These are phyloP conservation scores for Tineola bisselliella DNA, from an alignment of 2,888 invertebrate species.

Conservation along the genomic window DNA sequence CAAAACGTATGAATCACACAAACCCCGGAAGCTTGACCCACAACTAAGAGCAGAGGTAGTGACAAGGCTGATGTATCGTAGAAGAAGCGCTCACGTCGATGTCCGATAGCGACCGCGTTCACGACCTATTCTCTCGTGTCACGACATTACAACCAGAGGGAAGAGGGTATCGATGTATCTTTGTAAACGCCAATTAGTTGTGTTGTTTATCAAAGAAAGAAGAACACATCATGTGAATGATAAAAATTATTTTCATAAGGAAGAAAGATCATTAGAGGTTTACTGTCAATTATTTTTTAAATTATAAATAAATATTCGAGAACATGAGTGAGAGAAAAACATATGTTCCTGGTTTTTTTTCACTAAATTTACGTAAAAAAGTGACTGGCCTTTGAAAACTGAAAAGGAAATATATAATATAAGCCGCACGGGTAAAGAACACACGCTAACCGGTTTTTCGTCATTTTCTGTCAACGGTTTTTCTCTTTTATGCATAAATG, in stretches of 20 bases:
- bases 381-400: too few species aligned
- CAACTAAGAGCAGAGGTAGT: background rate
- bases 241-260: too few species aligned
- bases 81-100: conserved; percentile 27
- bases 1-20: background rate
- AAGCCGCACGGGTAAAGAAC: too few species aligned
- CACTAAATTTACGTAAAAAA: too few species aligned
- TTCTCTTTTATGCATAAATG: background rate
- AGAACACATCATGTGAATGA: too few species aligned
- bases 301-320: too few species aligned
- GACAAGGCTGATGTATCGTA: conserved; percentile 1
- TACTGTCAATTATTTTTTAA: too few species aligned
- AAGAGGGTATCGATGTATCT: background rate
- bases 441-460: background rate
- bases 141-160: background rate
- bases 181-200: background rate
- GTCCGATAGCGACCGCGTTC: conserved; percentile 26
- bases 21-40: background rate
- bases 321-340: too few species aligned
- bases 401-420: too few species aligned
- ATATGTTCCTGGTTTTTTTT: too few species aligned
- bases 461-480: background rate
- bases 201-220: background rate
- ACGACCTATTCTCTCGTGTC: conserved; percentile 19
- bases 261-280: too few species aligned